These are phyloP conservation scores for Mormyrops boulengeri DNA, from an alignment of 2,797 vertebrate species.

Conservation along the genomic window DNA sequence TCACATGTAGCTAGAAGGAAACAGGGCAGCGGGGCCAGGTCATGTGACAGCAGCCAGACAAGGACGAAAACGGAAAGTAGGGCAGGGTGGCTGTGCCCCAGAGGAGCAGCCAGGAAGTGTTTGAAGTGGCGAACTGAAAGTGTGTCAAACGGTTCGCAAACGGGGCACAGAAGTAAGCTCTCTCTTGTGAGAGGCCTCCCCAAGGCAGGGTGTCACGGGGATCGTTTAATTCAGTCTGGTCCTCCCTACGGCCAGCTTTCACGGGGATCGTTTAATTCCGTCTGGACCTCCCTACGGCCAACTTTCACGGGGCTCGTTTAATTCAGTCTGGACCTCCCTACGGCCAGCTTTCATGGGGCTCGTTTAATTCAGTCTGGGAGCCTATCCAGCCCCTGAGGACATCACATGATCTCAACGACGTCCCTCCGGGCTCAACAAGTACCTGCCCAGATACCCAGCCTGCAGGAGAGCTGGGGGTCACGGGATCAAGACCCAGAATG, in stretches of 20 bases:
- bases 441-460: not conserved
- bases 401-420: not conserved
- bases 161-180: not conserved
- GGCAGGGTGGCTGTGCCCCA: not conserved
- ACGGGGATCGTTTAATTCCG: not conserved
- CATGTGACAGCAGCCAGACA: not conserved
- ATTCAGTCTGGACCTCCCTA: not conserved
- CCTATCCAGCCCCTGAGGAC: not conserved
- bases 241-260: not conserved
- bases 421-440: not conserved
- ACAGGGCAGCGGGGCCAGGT: not conserved
- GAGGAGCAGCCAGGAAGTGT: constrained; percentile 11
- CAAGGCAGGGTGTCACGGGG: not conserved
- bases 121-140: not conserved
- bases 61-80: not conserved
- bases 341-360: not conserved
- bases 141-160: not conserved
- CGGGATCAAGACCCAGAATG: not conserved
- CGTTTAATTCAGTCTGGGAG: not conserved
- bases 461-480: not conserved
- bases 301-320: not conserved
- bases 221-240: not conserved
- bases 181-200: not conserved
- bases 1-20: not conserved
- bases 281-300: not conserved